Evolutionary conservation across 2,888 invertebrate species (phyloP).

Genomic region (Drosophila recens): DNA sequence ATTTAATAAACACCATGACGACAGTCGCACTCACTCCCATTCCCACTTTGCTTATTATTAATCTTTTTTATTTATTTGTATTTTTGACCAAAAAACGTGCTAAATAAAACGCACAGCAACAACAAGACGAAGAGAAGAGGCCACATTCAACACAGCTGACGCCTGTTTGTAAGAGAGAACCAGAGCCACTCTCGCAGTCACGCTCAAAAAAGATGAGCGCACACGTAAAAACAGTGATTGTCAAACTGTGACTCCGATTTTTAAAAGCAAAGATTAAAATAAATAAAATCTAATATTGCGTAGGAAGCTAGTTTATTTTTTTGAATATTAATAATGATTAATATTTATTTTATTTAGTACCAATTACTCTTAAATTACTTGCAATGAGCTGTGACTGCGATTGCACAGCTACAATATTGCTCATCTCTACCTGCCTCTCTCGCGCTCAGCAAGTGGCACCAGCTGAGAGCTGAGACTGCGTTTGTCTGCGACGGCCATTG

Average conservation of each 20-base stretch:
- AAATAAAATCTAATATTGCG: background rate
- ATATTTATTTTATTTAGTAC: background rate
- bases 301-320: background rate
- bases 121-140: constrained; percentile 27
- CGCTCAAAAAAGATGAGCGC: constrained; percentile 31
- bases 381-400: constrained; percentile 1
- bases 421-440: constrained; percentile 42
- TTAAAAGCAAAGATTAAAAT: background rate
- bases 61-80: constrained; percentile 45
- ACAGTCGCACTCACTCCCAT: constrained; percentile 38
- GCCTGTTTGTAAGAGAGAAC: constrained; percentile 30
- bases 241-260: background rate
- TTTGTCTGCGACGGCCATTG: constrained; percentile 60
- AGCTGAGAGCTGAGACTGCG: constrained; percentile 44
- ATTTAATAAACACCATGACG: constrained; percentile 55
- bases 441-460: constrained; percentile 43
- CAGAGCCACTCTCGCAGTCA: constrained; percentile 32
- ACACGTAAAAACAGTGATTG: background rate
- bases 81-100: constrained; percentile 57
- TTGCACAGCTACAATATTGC: constrained; percentile 1
- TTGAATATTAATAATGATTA: too few relatives aligned
- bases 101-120: constrained; percentile 51
- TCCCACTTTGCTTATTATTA: constrained; percentile 46
- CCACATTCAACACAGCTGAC: constrained; percentile 66
- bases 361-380: background rate